Evolutionary conservation across 2,113 vertebrate genomes (phyloP), one percentile per base, ranked within the genome.

Genomic region (Macquaria australasica): DNA sequence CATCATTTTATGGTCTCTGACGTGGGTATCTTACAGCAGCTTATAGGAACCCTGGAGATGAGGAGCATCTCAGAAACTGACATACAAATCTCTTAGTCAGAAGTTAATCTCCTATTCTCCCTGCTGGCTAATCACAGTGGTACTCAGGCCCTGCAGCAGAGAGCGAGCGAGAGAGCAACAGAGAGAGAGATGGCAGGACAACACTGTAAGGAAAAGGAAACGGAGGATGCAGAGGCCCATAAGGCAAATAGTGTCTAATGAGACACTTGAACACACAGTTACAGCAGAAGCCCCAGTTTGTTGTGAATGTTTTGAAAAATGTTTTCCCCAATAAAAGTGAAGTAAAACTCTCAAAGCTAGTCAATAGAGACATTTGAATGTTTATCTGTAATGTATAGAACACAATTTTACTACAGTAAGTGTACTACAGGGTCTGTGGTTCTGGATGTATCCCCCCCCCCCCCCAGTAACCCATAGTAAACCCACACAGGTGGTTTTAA

Each of bases 61-160:
- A 73, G 73, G 73, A 84, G 84, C 72, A 39, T 88, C 68, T 90
- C 67, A 73, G 51, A 84, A 68, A 71, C 63, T 79, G 67, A 87
- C 81, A 63, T 62, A 86, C 71, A 90, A 60, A 88, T 77, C 81
- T 89, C 53, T 53, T 74, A 75, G 89, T 88, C 70, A 84, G 78
- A 75, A 87, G 72, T 84, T 89, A 92, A 93, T 93, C 90, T 87
- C 16, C 43, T 82, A 39, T 88, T 90, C 75, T 83, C 70, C 62
- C 86, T 86, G 83, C 72, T 73, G 77, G 76, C 67, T 88, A 74
- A 91, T 91, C 82, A 82, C 60, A 84, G 66, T 43, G 69, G 81
- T 81, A 48, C 60, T 77, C 59, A 21, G 64, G 64, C 62, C 34
- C 39, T 83, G 78, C 43, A 89, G 80, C 77, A 63, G 43, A 59